Evolutionary conservation across 2,888 invertebrate genomes (phyloP), one percentile per base, ranked within the genome.

Genomic region (Trissolcus japonicus): DNA sequence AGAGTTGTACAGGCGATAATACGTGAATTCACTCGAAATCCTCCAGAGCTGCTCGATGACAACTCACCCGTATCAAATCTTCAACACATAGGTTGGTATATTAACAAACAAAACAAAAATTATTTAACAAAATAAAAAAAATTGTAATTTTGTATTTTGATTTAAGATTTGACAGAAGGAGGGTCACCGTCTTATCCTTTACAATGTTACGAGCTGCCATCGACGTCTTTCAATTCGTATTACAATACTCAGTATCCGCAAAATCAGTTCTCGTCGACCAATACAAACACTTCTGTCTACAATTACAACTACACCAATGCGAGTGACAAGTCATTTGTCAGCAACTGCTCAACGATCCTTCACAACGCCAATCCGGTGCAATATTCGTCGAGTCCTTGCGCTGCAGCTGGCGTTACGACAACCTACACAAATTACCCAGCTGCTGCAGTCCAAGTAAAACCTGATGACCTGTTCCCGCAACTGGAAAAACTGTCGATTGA

Each of bases 1-100:
- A 91, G 95, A 69, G 93, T 95, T 2, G 95, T 95, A 0, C 95
- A 95, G 87, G 95, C 94, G 17, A 93, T 95, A 56, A 94, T 94
- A 78, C 90, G 95, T 65, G 95, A 95, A 88, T 94, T 94, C 82
- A 94, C 94, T 87, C 91, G 93, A 83, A 93, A 90, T 85, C 93
- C 92, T 76, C 92, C 91, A 62, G 90, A 90, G 54, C 83, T 92
- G 72, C 69, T 89, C 66, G 88, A 87, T 65, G 88, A 89, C 72
- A 83, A 81, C 75, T 84, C 85, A 17, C 80, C 83, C 46, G 81
- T 85, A 41, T 80, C 86, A 43, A 80, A 81, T 60, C 79, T 85
- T 35, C 73, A 83, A 62, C 86, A 86, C 29, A 82, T 82, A 86
- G 89, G 89, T 88, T 84, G 17, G 17, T 17, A 43, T 14, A 43